Evolutionary conservation across 1,140 invertebrate species (phyloP).

Genomic region (Plodia interpunctella): DNA sequence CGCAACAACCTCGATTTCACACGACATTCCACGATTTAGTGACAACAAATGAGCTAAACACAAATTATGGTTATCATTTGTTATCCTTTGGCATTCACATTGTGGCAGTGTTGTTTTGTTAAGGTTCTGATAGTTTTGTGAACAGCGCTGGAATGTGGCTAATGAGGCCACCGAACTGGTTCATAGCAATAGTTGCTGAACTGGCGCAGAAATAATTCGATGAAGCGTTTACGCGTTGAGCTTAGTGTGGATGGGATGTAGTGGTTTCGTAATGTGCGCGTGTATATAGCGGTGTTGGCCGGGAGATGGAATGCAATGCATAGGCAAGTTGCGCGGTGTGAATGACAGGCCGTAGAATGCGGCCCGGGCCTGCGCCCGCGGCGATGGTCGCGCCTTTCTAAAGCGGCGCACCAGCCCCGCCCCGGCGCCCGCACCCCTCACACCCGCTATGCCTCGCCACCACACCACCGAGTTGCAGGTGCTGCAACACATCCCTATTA

Average conservation of each 20-base stretch:
- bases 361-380: conserved; percentile 69
- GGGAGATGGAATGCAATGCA: conserved; percentile 73
- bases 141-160: conserved; percentile 40
- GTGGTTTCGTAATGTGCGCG: conserved; percentile 57
- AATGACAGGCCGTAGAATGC: conserved; percentile 77
- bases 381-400: conserved; percentile 76
- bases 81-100: conserved; percentile 65
- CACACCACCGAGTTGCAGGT: conserved; percentile 62
- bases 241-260: conserved; percentile 39
- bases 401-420: conserved; percentile 62
- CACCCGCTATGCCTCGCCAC: conserved; percentile 30
- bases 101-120: conserved; percentile 44
- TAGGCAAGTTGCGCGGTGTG: conserved; percentile 74
- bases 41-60: conserved; percentile 77
- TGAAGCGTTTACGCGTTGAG: conserved; percentile 46
- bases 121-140: conserved; percentile 43
- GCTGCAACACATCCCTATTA: conserved; percentile 71
- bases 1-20: conserved; percentile 73
- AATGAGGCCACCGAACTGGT: conserved; percentile 66
- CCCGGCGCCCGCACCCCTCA: conserved; percentile 34
- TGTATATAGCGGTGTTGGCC: conserved; percentile 42
- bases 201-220: conserved; percentile 61
- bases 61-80: conserved; percentile 75
- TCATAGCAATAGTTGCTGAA: conserved; percentile 57
- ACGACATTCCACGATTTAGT: conserved; percentile 77